phyloP scores from a whole-genome alignment of 2,797 vertebrate species.

The Xenops minutus region DNA sequence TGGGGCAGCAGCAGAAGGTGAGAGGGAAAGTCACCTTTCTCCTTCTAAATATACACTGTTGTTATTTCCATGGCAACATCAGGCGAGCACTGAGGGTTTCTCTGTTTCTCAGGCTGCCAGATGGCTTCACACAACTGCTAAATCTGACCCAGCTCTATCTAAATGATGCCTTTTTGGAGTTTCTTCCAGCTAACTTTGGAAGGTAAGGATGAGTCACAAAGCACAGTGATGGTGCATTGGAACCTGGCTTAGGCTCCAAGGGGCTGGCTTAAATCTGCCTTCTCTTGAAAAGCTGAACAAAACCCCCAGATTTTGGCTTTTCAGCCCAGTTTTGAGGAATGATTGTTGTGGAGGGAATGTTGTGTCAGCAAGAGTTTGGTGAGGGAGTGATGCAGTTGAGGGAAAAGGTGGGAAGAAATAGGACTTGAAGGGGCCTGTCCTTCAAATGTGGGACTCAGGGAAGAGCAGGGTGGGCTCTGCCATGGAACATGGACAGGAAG shows the following conservation, averaged over 20 bases:
- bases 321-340: not conserved
- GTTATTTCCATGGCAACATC: constrained; percentile 65
- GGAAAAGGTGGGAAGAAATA: not conserved
- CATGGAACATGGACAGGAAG: not conserved
- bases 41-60: constrained; percentile 45
- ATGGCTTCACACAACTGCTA: constrained; percentile 98
- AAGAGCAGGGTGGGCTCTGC: not conserved
- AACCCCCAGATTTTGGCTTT: not conserved
- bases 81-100: constrained; percentile 49
- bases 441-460: not conserved
- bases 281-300: not conserved
- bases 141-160: constrained; percentile 99
- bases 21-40: constrained; percentile 44
- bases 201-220: constrained; percentile 83
- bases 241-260: not conserved
- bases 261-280: not conserved
- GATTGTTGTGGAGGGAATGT: not conserved
- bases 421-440: not conserved
- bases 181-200: constrained; percentile 98
- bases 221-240: not conserved
- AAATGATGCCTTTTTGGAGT: constrained; percentile 99
- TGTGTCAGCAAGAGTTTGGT: not conserved
- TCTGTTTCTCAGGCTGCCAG: constrained; percentile 88
- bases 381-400: not conserved
- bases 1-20: constrained; percentile 27